Conservation (phyloP, 2,113 vertebrate genomes). For the Okapia johnstoni region DNA sequence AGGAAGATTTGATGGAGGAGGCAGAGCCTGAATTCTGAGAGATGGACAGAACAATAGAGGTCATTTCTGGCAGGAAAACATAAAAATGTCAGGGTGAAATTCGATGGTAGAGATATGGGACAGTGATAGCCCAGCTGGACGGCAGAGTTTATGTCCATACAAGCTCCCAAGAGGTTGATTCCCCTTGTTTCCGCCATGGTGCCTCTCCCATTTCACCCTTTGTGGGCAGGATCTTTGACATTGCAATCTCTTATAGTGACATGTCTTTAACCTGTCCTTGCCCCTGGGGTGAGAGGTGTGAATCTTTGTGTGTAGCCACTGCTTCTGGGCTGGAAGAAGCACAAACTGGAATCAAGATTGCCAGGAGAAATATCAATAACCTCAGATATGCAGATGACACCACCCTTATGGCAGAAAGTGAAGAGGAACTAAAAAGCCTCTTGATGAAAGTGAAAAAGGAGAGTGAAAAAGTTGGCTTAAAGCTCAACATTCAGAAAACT, state of each 20-base stretch:
- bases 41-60: background rate
- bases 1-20: background rate
- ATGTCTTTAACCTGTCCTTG: background rate
- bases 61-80: background rate
- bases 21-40: background rate
- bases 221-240: background rate
- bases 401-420: no score
- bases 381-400: no score
- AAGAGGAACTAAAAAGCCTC: no score
- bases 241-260: background rate
- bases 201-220: background rate
- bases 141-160: background rate
- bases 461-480: no score
- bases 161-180: background rate
- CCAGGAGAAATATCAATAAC: no score
- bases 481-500: no score
- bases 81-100: background rate
- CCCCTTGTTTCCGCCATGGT: background rate
- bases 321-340: background rate
- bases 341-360: no score
- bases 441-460: no score
- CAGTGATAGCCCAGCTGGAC: background rate
- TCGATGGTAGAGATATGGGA: background rate
- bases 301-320: background rate
- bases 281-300: background rate